A percentile compares a stretch with the other conserved stretches of the same genome.
phyloP scores from a whole-genome alignment of 2,888 invertebrate genomes.

The Thecocarcelia acutangulata region DNA sequence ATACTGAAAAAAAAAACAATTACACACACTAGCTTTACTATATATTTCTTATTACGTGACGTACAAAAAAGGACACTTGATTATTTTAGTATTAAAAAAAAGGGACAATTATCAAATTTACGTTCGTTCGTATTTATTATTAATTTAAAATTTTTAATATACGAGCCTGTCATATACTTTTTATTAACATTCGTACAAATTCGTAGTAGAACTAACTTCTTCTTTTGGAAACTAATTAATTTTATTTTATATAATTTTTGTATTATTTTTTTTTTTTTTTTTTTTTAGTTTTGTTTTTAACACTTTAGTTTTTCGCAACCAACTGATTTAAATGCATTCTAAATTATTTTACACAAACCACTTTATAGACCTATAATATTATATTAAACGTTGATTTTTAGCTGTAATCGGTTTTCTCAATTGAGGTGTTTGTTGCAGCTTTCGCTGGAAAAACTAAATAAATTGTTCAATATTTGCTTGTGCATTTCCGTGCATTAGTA shows the following conservation, averaged over 20 bases:
- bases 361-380: slow-evolving; percentile 43
- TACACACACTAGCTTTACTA: no score
- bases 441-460: slow-evolving; percentile 33
- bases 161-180: no score
- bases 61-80: no score
- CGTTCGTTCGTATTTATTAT: no score
- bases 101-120: no score
- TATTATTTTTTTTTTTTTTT: background rate
- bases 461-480: slow-evolving; percentile 60
- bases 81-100: no score
- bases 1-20: no score
- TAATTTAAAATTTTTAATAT: no score
- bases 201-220: slow-evolving; percentile 3
- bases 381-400: slow-evolving; percentile 6
- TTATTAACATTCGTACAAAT: slow-evolving; percentile 12
- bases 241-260: slow-evolving; percentile 9
- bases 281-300: slow-evolving; percentile 53
- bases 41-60: no score
- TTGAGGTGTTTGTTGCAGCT: slow-evolving; percentile 26
- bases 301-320: slow-evolving; percentile 63
- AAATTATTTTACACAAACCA: slow-evolving; percentile 47
- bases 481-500: slow-evolving; percentile 6
- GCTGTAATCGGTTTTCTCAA: slow-evolving; percentile 25
- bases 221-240: background rate
- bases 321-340: slow-evolving; percentile 60